Base-by-base conservation (phyloP, 2,113 vertebrate species). In the Nematolebias whitei region DNA sequence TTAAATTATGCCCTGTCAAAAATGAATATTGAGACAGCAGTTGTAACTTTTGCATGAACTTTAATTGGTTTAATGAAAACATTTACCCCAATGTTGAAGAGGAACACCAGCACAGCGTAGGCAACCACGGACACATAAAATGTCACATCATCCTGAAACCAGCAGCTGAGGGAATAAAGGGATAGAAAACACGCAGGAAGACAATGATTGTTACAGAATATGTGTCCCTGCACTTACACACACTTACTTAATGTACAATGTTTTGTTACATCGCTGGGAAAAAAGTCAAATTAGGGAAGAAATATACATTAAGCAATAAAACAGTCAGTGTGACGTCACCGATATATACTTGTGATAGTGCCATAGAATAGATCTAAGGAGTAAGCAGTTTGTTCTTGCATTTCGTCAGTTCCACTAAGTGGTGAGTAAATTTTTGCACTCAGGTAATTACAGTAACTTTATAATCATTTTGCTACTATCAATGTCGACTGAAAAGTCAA, bases 101-200 rank as follows among this genome's bases (percentile, higher is more conserved):
- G 85, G 81, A 96, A 92, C 47, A 95, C 43, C 19, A 96, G 43
- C 50, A 87, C 76, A 52, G 95, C 92, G n/a, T 95, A 96, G 67
- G 86, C 93, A 40, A 95, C 93, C 18, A 98, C 92, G 0, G 95
- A 92, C 80, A 93, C 76, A 53, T 94, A 96, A 82, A 96, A 98
- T 2, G 88, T 85, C 6, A 53, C 41, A 15, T 92, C 61, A 18
- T 95, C 82, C 70, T 94, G 90, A 65, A 99, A 86, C 95, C 96
- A 98, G 78, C 96, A 98, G 50, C 96, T 99, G 88, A 51, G 22
- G 49, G 47, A 9, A 14, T 22, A 47, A 18, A 16, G 11, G 20
- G 15, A 24, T 4, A 16, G 43, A 39, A 22, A 35, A 5, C 32
- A 35, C 9, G 32, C 32, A 35, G 32, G 9, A 10, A 35, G 5